Base-by-base conservation (phyloP, 2,888 invertebrate species). In the Agonopterix heracliana region DNA sequence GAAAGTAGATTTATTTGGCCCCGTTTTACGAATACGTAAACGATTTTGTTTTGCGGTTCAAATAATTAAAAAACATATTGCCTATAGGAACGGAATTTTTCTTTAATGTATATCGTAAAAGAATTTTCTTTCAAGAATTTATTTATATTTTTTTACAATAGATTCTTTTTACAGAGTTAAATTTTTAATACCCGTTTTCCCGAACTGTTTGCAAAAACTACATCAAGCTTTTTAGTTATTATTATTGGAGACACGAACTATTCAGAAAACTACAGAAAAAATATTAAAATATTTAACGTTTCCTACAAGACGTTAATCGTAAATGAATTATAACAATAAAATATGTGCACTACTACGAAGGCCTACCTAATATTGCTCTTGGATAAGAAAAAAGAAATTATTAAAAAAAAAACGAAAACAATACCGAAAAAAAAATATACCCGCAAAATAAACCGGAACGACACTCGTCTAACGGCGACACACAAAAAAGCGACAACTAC, bases 401-500 rank as follows among this genome's bases (percentile, higher is more conserved):
- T n/a, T 9, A 41, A 45, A 53, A 54, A 11, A 41, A 45, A 53
- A 54, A 46, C 50, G 45, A 43, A 46, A 47, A 46, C 12, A 49
- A 54, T 57, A 55, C 47, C 46, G 46, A 17, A 53, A 56, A 60
- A 60, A 62, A 64, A 60, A 53, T 57, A 62, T 26, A 61, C 58
- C 51, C 54, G 81, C 83, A 83, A 84, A 78, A 68, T 13, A 77
- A 74, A 72, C 66, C 55, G 57, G 52, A 50, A 58, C 57, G 61
- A 63, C 69, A 63, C 71, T 60, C 58, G n/a, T 58, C 67, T 54
- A 66, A 48, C 52, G 55, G 66, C 63, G 55, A 86, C 86, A 86
- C 81, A 72, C 71, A 86, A 86, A 86, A 67, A 86, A 86, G 86
- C 86, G 26, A 26, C 7, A 26, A 56, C 55, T 60, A 55, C 58